phyloP scores from a whole-genome alignment of 2,113 vertebrate species.

The Chaetops frenatus region DNA sequence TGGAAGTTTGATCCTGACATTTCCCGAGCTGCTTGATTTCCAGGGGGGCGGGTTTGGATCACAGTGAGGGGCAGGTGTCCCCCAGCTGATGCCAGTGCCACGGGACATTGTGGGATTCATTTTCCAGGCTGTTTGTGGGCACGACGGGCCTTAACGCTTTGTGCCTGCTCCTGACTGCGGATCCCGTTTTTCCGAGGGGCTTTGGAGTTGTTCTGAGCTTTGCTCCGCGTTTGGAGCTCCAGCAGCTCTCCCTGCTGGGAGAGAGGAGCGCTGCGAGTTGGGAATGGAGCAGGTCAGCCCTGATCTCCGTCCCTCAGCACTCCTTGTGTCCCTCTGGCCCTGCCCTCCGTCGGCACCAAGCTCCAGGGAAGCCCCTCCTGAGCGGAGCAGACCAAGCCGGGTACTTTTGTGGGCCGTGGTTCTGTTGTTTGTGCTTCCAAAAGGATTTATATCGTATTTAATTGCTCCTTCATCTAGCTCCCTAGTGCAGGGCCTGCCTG shows the following conservation, averaged over 20 bases:
- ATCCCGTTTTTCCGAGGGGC: rapidly evolving
- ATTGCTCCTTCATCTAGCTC: background rate
- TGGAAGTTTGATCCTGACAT: background rate
- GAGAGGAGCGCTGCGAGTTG: background rate
- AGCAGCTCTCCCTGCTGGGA: background rate
- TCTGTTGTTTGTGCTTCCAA: background rate
- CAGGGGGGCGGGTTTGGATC: background rate
- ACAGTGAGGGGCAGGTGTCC: rapidly evolving
- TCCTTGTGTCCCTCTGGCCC: background rate
- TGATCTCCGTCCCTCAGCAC: rapidly evolving
- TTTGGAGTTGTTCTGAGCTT: background rate
- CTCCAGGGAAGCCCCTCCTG: background rate
- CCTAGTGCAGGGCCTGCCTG: background rate
- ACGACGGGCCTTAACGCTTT: rapidly evolving
- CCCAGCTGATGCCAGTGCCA: background rate
- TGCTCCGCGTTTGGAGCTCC: rapidly evolving
- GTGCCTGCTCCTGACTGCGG: background rate
- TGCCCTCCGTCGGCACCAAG: rapidly evolving
- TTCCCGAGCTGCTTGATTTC: background rate
- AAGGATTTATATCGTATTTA: rapidly evolving
- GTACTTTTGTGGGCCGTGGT: background rate
- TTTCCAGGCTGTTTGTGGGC: background rate
- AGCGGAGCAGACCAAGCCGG: background rate
- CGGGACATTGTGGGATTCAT: background rate
- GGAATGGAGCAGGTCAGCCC: background rate